Evolutionary conservation across 1,140 invertebrate genomes (phyloP).

Genomic region (Colletes latitarsis): DNA sequence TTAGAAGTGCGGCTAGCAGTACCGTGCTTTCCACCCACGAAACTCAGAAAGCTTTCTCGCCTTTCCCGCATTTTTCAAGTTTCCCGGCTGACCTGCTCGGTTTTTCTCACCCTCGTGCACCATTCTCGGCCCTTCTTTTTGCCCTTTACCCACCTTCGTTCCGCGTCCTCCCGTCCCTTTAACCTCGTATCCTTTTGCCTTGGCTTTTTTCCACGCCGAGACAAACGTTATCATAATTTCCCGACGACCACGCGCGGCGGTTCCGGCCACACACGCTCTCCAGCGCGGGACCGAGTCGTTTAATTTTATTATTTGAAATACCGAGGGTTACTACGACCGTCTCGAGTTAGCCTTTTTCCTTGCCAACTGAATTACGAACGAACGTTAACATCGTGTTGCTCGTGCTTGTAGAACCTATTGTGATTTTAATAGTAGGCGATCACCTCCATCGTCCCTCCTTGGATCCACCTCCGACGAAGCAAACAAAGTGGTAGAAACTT

Average conservation of each 20-base stretch:
- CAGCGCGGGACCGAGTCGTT: conserved; percentile 24
- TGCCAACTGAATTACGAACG: not conserved
- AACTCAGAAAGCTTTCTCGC: conserved; percentile 48
- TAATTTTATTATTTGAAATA: conserved; percentile 54
- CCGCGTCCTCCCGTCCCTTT: not conserved
- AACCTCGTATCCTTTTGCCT: conserved; percentile 24
- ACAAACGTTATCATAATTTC: conserved; percentile 63
- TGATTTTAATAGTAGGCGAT: too few species aligned
- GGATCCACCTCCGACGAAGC: too few species aligned
- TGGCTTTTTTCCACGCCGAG: conserved; percentile 21
- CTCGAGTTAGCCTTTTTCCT: not conserved
- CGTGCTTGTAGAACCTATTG: too few species aligned
- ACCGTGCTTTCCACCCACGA: conserved; percentile 21
- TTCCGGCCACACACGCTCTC: not conserved
- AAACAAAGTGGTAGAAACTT: too few species aligned
- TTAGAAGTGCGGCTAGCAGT: conserved; percentile 29
- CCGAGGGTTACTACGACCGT: not conserved
- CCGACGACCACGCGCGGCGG: conserved; percentile 19
- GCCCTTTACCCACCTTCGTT: conserved; percentile 2
- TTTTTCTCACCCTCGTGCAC: conserved; percentile 36
- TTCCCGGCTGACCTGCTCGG: conserved; percentile 28
- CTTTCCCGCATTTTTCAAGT: conserved; percentile 61
- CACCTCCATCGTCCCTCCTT: too few species aligned
- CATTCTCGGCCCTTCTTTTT: not conserved
- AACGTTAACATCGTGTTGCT: not conserved